These are phyloP conservation scores for Pseudotriccus pelzelni DNA, from an alignment of 2,797 vertebrate genomes.

Conservation along the genomic window DNA sequence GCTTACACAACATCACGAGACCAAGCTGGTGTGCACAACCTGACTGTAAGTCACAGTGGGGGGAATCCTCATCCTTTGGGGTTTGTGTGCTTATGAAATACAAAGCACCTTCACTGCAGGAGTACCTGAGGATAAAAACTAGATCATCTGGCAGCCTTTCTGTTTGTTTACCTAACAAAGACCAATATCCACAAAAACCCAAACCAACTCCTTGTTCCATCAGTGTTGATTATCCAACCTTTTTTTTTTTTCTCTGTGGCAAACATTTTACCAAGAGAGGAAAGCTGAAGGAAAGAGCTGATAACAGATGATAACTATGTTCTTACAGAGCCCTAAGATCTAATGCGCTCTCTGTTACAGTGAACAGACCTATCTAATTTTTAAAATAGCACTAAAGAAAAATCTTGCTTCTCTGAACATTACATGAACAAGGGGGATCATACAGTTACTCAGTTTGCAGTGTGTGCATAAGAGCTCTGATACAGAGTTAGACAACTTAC, in stretches of 20 bases:
- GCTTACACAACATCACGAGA: neutral
- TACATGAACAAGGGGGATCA: neutral
- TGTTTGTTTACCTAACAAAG: neutral
- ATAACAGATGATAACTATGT: neutral
- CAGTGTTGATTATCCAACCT: neutral
- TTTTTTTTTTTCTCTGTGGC: neutral
- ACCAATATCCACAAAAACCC: neutral
- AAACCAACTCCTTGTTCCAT: neutral
- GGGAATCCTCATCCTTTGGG: neutral
- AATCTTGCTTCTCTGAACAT: neutral
- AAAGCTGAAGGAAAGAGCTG: neutral
- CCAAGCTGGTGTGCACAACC: neutral
- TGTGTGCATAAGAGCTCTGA: neutral
- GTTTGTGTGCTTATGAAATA: neutral
- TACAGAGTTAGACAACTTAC: neutral
- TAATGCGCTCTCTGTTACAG: neutral
- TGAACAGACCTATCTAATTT: neutral
- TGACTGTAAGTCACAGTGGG: neutral
- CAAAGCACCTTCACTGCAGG: neutral
- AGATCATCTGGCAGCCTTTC: neutral
- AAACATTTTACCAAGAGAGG: neutral
- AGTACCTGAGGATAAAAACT: neutral
- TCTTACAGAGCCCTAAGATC: neutral
- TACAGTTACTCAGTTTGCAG: neutral
- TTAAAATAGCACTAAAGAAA: neutral